Percentiles rank a stretch among this genome's conserved stretches.
Evolutionary conservation across 2,113 vertebrate genomes (phyloP).

Genomic region (Hippocampus guttulatus): DNA sequence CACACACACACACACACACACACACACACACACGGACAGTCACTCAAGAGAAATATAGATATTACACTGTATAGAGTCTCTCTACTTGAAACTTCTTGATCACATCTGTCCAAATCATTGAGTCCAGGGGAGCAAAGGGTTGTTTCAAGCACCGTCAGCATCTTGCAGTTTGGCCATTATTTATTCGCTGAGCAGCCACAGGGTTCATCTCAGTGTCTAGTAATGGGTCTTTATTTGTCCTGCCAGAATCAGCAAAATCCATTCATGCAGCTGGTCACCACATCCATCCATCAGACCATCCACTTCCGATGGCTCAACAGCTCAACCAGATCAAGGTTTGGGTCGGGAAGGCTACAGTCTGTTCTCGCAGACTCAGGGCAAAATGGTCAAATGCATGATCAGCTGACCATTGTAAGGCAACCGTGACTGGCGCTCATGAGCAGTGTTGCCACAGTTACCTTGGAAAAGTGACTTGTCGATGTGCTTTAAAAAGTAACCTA

Average conservation of each 20-base stretch:
- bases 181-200: conserved; percentile 43
- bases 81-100: conserved; percentile 35
- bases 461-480: neutral
- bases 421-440: too few relatives aligned
- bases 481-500: too few relatives aligned
- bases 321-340: neutral
- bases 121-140: conserved; percentile 50
- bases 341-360: neutral
- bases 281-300: neutral
- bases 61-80: conserved; percentile 24
- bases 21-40: neutral
- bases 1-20: conserved; percentile 1
- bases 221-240: conserved; percentile 53
- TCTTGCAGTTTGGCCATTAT: conserved; percentile 46
- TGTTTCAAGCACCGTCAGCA: conserved; percentile 61
- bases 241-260: conserved; percentile 25
- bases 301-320: neutral
- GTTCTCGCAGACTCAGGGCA: neutral
- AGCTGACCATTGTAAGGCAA: neutral
- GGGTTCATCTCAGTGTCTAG: conserved; percentile 51
- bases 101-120: conserved; percentile 51
- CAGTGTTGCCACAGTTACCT: too few relatives aligned
- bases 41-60: conserved; percentile 20
- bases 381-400: neutral
- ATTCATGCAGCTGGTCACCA: neutral